Conservation (phyloP, 1,140 invertebrate genomes). For the Colletes gigas region DNA sequence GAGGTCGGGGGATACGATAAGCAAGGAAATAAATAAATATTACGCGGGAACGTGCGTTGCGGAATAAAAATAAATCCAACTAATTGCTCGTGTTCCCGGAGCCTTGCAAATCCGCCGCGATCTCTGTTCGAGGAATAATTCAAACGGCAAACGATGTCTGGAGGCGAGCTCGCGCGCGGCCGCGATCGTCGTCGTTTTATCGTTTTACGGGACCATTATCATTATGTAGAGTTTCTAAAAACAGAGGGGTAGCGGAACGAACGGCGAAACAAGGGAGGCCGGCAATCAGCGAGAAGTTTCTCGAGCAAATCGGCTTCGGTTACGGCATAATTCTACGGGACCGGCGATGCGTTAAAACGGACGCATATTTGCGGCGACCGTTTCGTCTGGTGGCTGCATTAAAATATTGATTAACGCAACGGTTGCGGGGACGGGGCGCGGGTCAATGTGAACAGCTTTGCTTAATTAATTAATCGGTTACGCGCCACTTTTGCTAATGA, state of each 20-base stretch:
- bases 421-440: slow-evolving; percentile 5
- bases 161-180: background rate
- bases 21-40: too few relatives aligned
- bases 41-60: too few relatives aligned
- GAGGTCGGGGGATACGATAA: too few relatives aligned
- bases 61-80: too few relatives aligned
- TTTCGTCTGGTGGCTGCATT: slow-evolving; percentile 35
- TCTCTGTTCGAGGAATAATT: background rate
- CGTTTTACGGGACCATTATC: slow-evolving; percentile 17
- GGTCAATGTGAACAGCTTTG: slow-evolving; percentile 27
- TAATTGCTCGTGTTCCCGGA: too few relatives aligned
- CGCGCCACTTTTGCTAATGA: slow-evolving; percentile 46
- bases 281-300: slow-evolving; percentile 20
- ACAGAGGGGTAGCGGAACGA: too few relatives aligned
- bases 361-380: slow-evolving; percentile 28
- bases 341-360: slow-evolving; percentile 14
- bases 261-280: background rate
- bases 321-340: slow-evolving; percentile 30
- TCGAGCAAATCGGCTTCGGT: slow-evolving; percentile 15
- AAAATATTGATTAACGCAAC: slow-evolving; percentile 49
- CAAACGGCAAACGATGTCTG: background rate
- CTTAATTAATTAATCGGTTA: slow-evolving; percentile 49
- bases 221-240: background rate
- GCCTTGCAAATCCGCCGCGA: background rate
- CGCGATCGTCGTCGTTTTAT: background rate